These are phyloP conservation scores for Genyomyrus donnyi DNA, from an alignment of 2,113 vertebrate species.

Conservation along the genomic window DNA sequence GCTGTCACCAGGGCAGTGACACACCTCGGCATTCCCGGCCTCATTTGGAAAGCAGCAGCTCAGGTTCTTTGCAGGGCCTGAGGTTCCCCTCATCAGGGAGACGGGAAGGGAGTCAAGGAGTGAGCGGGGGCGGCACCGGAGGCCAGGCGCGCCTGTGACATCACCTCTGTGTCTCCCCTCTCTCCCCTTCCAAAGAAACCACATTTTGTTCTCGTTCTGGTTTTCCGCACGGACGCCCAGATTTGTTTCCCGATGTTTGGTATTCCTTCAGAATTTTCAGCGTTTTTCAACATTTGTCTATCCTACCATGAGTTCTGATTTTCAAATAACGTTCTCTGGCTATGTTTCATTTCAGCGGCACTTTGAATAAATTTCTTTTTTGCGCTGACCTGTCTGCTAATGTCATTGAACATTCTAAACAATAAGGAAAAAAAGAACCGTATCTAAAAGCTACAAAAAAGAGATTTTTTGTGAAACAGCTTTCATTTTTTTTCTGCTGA, in stretches of 20 bases:
- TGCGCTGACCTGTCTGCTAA: background rate
- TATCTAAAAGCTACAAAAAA: background rate
- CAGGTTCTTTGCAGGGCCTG: conserved; percentile 11
- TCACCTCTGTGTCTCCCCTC: background rate
- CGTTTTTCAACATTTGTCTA: background rate
- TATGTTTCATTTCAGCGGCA: background rate
- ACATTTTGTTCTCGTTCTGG: background rate
- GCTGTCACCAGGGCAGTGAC: background rate
- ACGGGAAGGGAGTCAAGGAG: conserved; percentile 5
- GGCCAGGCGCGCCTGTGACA: background rate
- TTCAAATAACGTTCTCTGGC: background rate
- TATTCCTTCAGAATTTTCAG: background rate
- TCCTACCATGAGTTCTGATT: background rate
- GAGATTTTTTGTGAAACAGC: background rate
- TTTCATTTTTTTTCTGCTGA: background rate
- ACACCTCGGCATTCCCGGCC: conserved; percentile 3
- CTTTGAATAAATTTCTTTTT: background rate
- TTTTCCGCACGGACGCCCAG: background rate
- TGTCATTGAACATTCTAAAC: background rate
- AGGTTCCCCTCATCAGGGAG: conserved; percentile 12
- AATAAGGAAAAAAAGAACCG: background rate
- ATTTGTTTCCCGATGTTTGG: background rate
- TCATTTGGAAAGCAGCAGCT: conserved; percentile 33
- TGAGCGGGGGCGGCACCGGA: background rate
- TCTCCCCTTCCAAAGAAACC: background rate